Conservation (phyloP, 2,888 invertebrate species). For the Harpalus rubripes region DNA sequence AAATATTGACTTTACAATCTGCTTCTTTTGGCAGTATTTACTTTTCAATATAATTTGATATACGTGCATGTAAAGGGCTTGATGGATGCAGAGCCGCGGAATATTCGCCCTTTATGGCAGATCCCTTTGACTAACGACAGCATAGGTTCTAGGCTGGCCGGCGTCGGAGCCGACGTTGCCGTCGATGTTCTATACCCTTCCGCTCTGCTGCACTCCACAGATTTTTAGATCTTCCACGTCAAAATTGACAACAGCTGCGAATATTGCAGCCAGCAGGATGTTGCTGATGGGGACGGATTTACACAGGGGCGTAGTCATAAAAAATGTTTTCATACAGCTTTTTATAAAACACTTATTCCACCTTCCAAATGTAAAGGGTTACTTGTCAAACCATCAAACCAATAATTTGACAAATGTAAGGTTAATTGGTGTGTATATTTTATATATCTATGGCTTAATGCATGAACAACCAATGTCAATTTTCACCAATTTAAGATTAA, state of each 20-base stretch:
- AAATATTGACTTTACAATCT: background rate
- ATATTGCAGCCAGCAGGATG: conserved; percentile 14
- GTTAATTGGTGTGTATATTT: too few species aligned
- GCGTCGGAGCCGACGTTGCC: background rate
- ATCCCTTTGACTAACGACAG: conserved; percentile 43
- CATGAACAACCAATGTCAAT: too few species aligned
- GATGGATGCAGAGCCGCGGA: conserved; percentile 2
- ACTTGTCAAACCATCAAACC: too few species aligned
- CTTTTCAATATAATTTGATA: background rate
- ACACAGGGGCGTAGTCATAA: background rate
- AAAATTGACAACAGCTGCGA: conserved; percentile 47
- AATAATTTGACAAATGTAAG: too few species aligned
- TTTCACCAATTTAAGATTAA: too few species aligned
- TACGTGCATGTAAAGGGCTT: background rate
- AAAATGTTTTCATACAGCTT: background rate
- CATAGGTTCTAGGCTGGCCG: background rate
- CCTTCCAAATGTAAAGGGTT: too few species aligned
- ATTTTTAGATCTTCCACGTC: conserved; percentile 33
- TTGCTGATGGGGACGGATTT: conserved; percentile 9
- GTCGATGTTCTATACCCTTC: background rate
- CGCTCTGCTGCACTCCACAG: conserved; percentile 16
- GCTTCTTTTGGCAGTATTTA: background rate
- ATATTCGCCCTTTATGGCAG: conserved; percentile 28
- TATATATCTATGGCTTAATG: too few species aligned
- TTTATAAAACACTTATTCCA: background rate